These are phyloP conservation scores for Tychaedon coryphoeus DNA, from an alignment of 2,113 vertebrate species.

Conservation along the genomic window DNA sequence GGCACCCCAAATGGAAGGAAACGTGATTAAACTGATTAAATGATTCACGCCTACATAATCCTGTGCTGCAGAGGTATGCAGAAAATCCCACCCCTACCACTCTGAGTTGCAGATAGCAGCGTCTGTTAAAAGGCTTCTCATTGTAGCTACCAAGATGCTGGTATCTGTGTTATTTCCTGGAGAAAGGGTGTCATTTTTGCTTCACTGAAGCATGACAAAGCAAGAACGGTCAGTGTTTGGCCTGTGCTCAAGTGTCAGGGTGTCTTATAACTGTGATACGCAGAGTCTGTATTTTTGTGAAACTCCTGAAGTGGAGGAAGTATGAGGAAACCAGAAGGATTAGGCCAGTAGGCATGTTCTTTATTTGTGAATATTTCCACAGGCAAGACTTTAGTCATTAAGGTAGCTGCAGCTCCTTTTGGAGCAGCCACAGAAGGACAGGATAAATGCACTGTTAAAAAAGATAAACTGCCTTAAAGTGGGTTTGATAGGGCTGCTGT, in stretches of 20 bases:
- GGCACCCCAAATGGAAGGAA: neutral
- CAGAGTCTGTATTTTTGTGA: neutral
- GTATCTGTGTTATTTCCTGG: neutral
- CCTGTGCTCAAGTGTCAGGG: neutral
- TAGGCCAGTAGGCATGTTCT: neutral
- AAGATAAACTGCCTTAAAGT: neutral
- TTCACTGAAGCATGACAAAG: constrained; percentile 33
- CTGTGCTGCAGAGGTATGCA: neutral
- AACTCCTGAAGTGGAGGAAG: neutral
- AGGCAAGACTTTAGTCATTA: neutral
- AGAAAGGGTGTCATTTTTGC: constrained; percentile 9
- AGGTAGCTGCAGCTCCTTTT: neutral
- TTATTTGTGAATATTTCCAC: neutral
- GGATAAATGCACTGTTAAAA: neutral
- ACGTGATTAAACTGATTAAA: constrained; percentile 11
- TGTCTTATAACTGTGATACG: neutral
- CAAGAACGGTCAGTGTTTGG: neutral
- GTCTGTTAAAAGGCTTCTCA: neutral
- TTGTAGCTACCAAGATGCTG: neutral
- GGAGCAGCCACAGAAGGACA: neutral
- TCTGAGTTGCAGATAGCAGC: neutral
- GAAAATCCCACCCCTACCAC: neutral
- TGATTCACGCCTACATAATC: neutral
- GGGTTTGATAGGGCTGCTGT: neutral
- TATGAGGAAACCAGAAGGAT: neutral